phyloP scores from a whole-genome alignment of 2,797 vertebrate genomes.

The Brachymystax lenok region DNA sequence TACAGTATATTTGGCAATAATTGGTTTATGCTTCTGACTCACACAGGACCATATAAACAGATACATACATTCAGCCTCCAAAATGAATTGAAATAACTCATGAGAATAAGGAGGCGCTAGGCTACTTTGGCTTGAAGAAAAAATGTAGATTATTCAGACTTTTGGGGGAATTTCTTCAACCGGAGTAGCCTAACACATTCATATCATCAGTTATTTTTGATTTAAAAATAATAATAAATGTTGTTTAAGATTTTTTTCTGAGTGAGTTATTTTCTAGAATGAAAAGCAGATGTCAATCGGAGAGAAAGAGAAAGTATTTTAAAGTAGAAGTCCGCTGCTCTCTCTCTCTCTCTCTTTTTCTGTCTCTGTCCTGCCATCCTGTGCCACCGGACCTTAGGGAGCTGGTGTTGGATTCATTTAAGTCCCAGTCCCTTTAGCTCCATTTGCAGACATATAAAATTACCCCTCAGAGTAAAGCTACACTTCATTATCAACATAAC shows the following conservation, averaged over 20 bases:
- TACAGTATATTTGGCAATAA: neutral
- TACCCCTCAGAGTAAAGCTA: constrained; percentile 60
- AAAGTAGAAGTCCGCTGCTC: neutral
- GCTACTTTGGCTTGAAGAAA: neutral
- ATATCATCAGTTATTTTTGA: too few relatives aligned
- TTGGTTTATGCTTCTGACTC: neutral
- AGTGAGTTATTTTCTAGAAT: neutral
- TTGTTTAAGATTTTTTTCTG: neutral
- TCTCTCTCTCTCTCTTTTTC: neutral
- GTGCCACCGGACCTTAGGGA: constrained; percentile 28
- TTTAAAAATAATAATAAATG: too few relatives aligned
- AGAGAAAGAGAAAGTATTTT: neutral
- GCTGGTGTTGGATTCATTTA: constrained; percentile 58
- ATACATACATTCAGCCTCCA: neutral
- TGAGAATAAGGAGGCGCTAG: neutral
- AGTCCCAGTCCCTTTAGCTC: constrained; percentile 62
- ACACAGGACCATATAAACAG: neutral
- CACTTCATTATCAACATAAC: constrained; percentile 76
- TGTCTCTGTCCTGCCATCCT: constrained; percentile 13
- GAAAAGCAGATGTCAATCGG: neutral
- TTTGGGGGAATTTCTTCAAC: neutral
- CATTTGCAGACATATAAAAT: constrained; percentile 75
- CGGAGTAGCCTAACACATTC: neutral
- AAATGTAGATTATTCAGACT: neutral
- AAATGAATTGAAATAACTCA: neutral